Conservation (phyloP, 2,113 vertebrate species). For the Thunnus thynnus region DNA sequence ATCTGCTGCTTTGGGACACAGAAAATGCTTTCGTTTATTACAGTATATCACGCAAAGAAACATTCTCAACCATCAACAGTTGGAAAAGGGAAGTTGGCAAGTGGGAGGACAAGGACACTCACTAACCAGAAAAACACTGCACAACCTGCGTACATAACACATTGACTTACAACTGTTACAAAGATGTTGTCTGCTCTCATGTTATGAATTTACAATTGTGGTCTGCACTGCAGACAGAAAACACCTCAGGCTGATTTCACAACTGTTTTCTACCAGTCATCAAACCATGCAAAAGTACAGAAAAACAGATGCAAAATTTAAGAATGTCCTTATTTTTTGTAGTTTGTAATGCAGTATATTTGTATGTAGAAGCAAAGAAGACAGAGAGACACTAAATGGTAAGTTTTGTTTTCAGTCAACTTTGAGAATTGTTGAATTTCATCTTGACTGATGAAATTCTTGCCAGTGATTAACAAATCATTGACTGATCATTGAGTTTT, state of each 20-base stretch:
- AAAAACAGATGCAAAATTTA: background rate
- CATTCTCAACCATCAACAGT: conserved; percentile 10
- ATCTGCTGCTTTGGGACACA: conserved; percentile 33
- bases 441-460: background rate
- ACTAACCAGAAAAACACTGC: conserved; percentile 32
- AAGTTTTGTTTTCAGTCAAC: background rate
- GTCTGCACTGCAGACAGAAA: conserved; percentile 1
- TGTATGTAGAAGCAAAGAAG: background rate
- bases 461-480: background rate
- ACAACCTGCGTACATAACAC: conserved; percentile 37
- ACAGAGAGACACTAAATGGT: background rate
- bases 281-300: conserved; percentile 9
- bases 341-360: background rate
- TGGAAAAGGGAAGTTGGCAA: background rate
- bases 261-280: conserved; percentile 3
- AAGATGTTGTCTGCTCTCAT: conserved; percentile 4
- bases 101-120: conserved; percentile 14
- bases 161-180: conserved; percentile 34
- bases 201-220: conserved; percentile 20
- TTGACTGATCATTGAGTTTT: background rate
- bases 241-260: conserved; percentile 2
- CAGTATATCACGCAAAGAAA: conserved; percentile 5
- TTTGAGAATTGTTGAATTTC: background rate
- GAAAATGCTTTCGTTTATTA: conserved; percentile 12
- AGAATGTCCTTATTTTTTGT: background rate